Base-by-base conservation (phyloP, 2,797 vertebrate genomes). In the Gallirallus australis region DNA sequence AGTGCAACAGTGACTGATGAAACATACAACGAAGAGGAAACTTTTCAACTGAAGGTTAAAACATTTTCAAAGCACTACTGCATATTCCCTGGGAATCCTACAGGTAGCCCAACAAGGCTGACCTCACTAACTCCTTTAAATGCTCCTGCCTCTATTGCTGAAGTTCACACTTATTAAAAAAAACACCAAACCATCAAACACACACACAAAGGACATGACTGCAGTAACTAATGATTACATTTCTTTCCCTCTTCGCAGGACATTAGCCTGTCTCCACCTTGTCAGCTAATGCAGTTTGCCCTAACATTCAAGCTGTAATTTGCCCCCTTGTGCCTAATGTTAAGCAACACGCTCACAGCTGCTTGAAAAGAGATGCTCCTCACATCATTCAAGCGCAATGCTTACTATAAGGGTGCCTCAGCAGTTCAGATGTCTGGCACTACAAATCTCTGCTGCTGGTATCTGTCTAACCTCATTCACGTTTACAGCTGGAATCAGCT, bases 401-500 rank as follows among this genome's bases (percentile, higher is more conserved):
- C 19, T 66, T 37, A 35, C 19, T 31, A 4, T 15, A 70, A 57
- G 56, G 14, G 69, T 40, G 71, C 13, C 76, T 93, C 61, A 69
- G 45, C 65, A 88, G 72, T 54, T 68, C 64, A 82, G 95, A 88
- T 76, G 88, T 70, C 76, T 94, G 85, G 77, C 54, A n/a, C 33
- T 61, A 64, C 1, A 2, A 54, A 90, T 54, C 53, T 81, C 85
- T 75, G 40, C 45, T 90, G 45, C 47, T 6, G 1, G 13, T 35
- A 54, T 83, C 61, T 93, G 88, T 80, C 88, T 72, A 71, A 64
- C n/a, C 50, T 85, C 54, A 52, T 75, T 78, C 88, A 79, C 70
- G 94, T 91, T 91, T 83, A 91, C 82, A 95, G 87, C 76, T 94
- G 85, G 64, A 76, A 85, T 96, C 89, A 84, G 89, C 91, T 94